These are phyloP conservation scores for Crypturellus undulatus DNA, from an alignment of 2,113 vertebrate genomes.

Conservation along the genomic window DNA sequence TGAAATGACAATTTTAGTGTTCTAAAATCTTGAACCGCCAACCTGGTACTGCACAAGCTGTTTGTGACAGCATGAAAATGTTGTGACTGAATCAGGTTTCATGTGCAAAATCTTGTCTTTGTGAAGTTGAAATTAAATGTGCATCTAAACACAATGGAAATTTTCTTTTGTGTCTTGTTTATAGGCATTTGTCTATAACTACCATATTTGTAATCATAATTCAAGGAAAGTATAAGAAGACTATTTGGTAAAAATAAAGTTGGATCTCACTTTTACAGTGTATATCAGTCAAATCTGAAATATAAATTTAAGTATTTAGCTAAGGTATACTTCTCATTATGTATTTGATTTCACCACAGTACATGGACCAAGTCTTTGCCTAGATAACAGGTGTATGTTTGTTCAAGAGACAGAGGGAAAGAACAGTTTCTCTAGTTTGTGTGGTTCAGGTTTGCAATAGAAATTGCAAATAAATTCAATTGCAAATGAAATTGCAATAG, in stretches of 20 bases:
- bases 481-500: not conserved
- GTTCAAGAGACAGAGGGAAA: not conserved
- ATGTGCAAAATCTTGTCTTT: slow-evolving; percentile 8
- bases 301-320: not conserved
- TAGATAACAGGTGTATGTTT: rapidly evolving
- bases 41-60: not conserved
- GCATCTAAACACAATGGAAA: slow-evolving; percentile 7
- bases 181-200: slow-evolving; percentile 46
- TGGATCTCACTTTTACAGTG: slow-evolving; percentile 10
- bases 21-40: not conserved
- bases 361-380: not conserved
- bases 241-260: slow-evolving; percentile 55
- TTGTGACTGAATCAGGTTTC: not conserved
- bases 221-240: slow-evolving; percentile 47
- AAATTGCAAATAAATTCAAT: no score
- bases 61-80: not conserved
- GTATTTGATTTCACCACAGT: not conserved
- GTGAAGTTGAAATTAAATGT: slow-evolving; percentile 36
- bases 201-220: not conserved
- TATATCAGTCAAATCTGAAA: slow-evolving; percentile 54
- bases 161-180: slow-evolving; percentile 37
- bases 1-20: slow-evolving; percentile 38
- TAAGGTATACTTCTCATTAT: slow-evolving; percentile 33
- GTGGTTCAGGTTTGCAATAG: not conserved
- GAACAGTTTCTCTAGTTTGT: not conserved